phyloP scores from a whole-genome alignment of 2,113 vertebrate genomes.

The Mus pahari region DNA sequence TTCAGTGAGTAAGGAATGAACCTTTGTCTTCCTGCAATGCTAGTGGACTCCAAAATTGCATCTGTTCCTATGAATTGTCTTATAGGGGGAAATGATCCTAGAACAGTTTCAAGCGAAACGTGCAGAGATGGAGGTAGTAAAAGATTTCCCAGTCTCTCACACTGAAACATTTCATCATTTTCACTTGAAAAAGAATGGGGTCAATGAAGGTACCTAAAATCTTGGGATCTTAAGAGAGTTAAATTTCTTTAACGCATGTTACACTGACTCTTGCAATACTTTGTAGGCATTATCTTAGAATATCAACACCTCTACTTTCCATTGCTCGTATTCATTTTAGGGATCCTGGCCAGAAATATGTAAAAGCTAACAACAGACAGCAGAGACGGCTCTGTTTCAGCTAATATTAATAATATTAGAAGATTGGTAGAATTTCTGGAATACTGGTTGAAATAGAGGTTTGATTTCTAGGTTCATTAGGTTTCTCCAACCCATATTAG shows the following conservation, averaged over 20 bases:
- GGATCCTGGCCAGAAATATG: background rate
- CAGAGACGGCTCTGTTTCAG: background rate
- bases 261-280: background rate
- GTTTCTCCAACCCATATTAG: background rate
- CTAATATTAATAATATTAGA: too few relatives aligned
- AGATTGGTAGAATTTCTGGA: background rate
- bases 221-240: background rate
- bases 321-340: background rate
- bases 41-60: background rate
- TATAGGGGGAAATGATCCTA: background rate
- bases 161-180: background rate
- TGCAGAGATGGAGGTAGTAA: background rate
- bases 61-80: background rate
- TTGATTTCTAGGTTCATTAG: background rate
- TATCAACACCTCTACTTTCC: accelerated
- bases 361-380: accelerated
- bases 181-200: background rate
- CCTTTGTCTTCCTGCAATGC: background rate
- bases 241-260: background rate
- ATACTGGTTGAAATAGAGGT: background rate
- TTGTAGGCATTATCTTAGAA: background rate
- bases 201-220: background rate
- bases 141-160: background rate
- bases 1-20: background rate
- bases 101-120: background rate